Conservation (phyloP, 2,888 invertebrate genomes). For the Hemistola chrysoprasaria region DNA sequence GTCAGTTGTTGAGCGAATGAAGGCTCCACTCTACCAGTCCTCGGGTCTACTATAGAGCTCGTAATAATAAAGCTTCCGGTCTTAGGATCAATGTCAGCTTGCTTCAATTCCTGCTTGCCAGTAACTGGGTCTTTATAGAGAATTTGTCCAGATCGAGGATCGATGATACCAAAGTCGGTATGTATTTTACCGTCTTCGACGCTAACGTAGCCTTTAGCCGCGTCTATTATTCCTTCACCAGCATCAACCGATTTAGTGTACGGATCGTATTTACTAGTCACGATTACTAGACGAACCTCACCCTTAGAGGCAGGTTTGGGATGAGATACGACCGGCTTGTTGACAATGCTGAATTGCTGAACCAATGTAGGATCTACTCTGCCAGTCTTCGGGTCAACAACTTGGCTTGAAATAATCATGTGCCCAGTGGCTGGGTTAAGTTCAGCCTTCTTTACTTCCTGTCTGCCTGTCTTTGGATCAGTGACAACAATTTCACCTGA, state of each 20-base stretch:
- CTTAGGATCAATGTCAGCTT: slow-evolving; percentile 82
- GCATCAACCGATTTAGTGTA: slow-evolving; percentile 82
- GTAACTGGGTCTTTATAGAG: slow-evolving; percentile 82
- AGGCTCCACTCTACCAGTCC: slow-evolving; percentile 83
- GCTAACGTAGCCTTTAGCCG: slow-evolving; percentile 77
- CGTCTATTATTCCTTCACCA: slow-evolving; percentile 76
- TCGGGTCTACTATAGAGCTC: slow-evolving; percentile 81
- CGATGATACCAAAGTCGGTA: slow-evolving; percentile 82
- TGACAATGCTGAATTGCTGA: slow-evolving; percentile 74
- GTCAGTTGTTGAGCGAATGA: slow-evolving; percentile 79
- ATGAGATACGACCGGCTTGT: slow-evolving; percentile 65
- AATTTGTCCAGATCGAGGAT: slow-evolving; percentile 82
- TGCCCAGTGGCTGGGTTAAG: slow-evolving; percentile 81
- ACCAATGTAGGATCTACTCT: slow-evolving; percentile 81
- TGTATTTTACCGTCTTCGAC: slow-evolving; percentile 81
- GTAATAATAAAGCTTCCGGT: slow-evolving; percentile 83
- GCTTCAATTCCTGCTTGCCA: slow-evolving; percentile 84
- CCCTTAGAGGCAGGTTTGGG: slow-evolving; percentile 64
- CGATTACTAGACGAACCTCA: slow-evolving; percentile 67
- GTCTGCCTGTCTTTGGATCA: slow-evolving; percentile 70
- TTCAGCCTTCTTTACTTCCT: slow-evolving; percentile 81
- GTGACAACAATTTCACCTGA: slow-evolving; percentile 78
- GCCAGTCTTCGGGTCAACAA: slow-evolving; percentile 82
- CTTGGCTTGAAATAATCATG: slow-evolving; percentile 80
- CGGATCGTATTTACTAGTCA: slow-evolving; percentile 82